A percentile compares a stretch with the other conserved stretches of the same genome.
Conservation (phyloP, 2,113 vertebrate genomes). For the Electrona antarctica region DNA sequence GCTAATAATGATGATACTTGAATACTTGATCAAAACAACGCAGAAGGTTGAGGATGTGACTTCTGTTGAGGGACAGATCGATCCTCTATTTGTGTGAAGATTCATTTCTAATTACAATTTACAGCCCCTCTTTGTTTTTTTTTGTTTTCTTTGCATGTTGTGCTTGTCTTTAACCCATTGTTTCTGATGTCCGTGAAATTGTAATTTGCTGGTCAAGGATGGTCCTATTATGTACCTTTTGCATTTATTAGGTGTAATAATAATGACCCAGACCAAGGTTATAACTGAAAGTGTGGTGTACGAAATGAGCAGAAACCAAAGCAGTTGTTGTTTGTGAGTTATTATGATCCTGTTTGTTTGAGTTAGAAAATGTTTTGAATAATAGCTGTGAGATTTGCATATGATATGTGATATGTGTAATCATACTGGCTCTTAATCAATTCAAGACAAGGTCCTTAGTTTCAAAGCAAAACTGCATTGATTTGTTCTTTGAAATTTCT, state of each 20-base stretch:
- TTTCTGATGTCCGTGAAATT: slow-evolving; percentile 13
- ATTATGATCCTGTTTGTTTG: neutral
- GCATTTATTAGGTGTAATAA: neutral
- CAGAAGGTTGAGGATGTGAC: slow-evolving; percentile 34
- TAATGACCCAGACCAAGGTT: neutral
- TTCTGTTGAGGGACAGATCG: slow-evolving; percentile 15
- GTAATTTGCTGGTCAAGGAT: neutral
- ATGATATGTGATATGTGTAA: slow-evolving; percentile 17
- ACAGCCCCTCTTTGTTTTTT: neutral
- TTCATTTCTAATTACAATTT: slow-evolving; percentile 24
- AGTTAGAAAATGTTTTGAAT: neutral
- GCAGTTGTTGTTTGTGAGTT: neutral
- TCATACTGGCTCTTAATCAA: slow-evolving; percentile 22
- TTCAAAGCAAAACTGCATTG: slow-evolving; percentile 53
- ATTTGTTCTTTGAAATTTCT: slow-evolving; percentile 42
- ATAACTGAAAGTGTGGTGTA: neutral
- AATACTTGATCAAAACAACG: slow-evolving; percentile 63
- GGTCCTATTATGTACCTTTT: slow-evolving; percentile 10
- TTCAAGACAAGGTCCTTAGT: slow-evolving; percentile 2
- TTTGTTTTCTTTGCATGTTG: slow-evolving; percentile 52
- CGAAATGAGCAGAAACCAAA: slow-evolving; percentile 8
- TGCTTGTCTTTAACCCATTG: slow-evolving; percentile 39
- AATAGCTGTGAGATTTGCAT: slow-evolving; percentile 7
- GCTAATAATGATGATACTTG: slow-evolving; percentile 58
- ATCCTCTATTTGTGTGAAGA: slow-evolving; percentile 24